These are phyloP conservation scores for Stomorhina lunata DNA, from an alignment of 2,888 invertebrate species.

Conservation along the genomic window DNA sequence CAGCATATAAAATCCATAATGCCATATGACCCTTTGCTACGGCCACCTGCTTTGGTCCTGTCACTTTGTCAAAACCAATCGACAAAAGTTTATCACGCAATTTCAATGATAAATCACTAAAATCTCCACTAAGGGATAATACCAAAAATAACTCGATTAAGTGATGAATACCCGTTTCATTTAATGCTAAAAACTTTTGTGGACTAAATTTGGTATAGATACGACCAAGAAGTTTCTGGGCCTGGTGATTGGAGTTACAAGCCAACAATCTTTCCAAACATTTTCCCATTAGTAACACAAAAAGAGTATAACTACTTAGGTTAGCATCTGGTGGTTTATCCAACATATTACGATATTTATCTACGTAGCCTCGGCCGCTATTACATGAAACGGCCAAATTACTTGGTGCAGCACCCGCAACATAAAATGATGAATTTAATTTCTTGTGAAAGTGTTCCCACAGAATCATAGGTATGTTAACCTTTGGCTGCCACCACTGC, in stretches of 20 bases:
- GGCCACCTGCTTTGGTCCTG: slow-evolving; percentile 73
- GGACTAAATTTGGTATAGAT: slow-evolving; percentile 83
- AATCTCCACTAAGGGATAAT: slow-evolving; percentile 74
- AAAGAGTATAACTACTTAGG: slow-evolving; percentile 81
- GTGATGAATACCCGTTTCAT: slow-evolving; percentile 82
- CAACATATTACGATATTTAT: slow-evolving; percentile 79
- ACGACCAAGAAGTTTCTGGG: slow-evolving; percentile 81
- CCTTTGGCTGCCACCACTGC: slow-evolving; percentile 81
- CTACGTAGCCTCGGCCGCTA: slow-evolving; percentile 76
- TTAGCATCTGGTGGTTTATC: slow-evolving; percentile 73
- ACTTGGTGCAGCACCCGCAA: slow-evolving; percentile 80
- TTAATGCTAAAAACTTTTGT: slow-evolving; percentile 81
- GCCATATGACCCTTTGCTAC: slow-evolving; percentile 79
- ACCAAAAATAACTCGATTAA: slow-evolving; percentile 80
- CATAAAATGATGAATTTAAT: slow-evolving; percentile 81
- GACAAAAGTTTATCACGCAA: slow-evolving; percentile 77
- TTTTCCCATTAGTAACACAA: slow-evolving; percentile 80
- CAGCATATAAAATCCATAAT: slow-evolving; percentile 77
- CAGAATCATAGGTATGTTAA: slow-evolving; percentile 80
- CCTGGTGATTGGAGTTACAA: slow-evolving; percentile 69
- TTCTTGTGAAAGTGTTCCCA: slow-evolving; percentile 83
- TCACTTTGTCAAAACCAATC: slow-evolving; percentile 77
- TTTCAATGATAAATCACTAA: slow-evolving; percentile 75
- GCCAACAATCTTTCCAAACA: slow-evolving; percentile 70
- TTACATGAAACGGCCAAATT: slow-evolving; percentile 78